Evolutionary conservation across 2,113 vertebrate genomes (phyloP).

Genomic region (Microtus pennsylvanicus): DNA sequence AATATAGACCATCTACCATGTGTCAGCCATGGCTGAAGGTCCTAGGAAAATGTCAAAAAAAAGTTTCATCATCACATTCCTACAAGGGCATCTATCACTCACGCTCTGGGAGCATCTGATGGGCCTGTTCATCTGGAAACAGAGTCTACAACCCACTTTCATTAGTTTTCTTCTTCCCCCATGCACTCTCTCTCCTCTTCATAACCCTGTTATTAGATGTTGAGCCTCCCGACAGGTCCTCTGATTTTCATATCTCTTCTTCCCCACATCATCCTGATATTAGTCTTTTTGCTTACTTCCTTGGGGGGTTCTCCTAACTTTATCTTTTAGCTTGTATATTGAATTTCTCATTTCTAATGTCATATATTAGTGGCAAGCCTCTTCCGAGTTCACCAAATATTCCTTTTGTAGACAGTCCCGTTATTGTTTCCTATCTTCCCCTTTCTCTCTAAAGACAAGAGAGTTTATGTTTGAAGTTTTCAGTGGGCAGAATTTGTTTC

Average conservation of each 20-base stretch:
- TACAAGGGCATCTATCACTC: background rate
- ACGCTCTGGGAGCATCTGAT: background rate
- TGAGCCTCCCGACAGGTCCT: background rate
- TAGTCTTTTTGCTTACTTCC: constrained; percentile 9
- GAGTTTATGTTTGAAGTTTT: constrained; percentile 12
- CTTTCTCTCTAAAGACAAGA: background rate
- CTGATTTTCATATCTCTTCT: constrained; percentile 25
- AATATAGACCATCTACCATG: background rate
- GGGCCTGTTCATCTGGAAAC: background rate
- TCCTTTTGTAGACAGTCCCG: constrained; percentile 18
- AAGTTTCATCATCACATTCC: background rate
- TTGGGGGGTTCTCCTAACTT: constrained; percentile 10
- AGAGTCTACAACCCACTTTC: background rate
- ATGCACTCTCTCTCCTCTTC: background rate
- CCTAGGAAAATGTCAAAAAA: background rate
- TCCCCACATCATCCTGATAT: background rate
- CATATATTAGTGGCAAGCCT: constrained; percentile 44
- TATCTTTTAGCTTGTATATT: constrained; percentile 30
- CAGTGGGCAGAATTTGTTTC: constrained; percentile 15
- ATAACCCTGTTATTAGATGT: background rate
- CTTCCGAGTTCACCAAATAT: constrained; percentile 14
- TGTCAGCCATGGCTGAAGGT: background rate
- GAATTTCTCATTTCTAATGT: constrained; percentile 51
- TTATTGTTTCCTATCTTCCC: constrained; percentile 13
- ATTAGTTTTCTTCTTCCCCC: background rate